Conservation (phyloP, 2,888 invertebrate genomes). For the Plebejus argus region DNA sequence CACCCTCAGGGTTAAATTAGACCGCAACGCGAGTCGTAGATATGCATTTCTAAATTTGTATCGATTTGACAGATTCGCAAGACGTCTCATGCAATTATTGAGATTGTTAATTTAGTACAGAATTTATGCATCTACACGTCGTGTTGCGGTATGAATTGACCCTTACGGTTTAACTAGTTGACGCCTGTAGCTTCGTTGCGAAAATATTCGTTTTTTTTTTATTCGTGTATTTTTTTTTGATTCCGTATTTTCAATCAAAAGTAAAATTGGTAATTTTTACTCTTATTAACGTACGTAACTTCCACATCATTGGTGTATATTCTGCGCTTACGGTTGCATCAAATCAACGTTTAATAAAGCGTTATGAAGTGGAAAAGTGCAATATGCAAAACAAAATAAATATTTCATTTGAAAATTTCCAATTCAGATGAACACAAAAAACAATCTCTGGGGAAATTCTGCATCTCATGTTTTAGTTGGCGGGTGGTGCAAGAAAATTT, state of each 20-base stretch:
- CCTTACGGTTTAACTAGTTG: too few species aligned
- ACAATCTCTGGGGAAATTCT: constrained; percentile 7
- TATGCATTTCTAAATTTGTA: too few species aligned
- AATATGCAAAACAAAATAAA: constrained; percentile 14
- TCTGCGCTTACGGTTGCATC: background rate
- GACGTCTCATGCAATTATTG: too few species aligned
- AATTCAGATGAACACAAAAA: constrained; percentile 24
- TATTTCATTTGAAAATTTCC: constrained; percentile 17
- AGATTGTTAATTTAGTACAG: too few species aligned
- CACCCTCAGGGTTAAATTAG: too few species aligned
- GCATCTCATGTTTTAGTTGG: constrained; percentile 24
- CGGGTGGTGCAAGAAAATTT: constrained; percentile 17
- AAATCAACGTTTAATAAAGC: background rate
- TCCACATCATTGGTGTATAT: background rate
- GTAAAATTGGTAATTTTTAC: background rate
- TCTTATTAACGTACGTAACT: background rate
- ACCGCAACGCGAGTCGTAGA: too few species aligned
- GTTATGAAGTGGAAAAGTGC: constrained; percentile 19
- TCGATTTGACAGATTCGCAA: too few species aligned
- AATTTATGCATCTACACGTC: too few species aligned
- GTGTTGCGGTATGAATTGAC: too few species aligned
- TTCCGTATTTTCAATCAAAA: background rate
- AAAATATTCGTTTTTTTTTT: background rate
- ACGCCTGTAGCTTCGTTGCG: too few species aligned
- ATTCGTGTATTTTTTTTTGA: background rate